phyloP scores from a whole-genome alignment of 64 coral and sea anemone genomes.

The Montipora sp. region DNA sequence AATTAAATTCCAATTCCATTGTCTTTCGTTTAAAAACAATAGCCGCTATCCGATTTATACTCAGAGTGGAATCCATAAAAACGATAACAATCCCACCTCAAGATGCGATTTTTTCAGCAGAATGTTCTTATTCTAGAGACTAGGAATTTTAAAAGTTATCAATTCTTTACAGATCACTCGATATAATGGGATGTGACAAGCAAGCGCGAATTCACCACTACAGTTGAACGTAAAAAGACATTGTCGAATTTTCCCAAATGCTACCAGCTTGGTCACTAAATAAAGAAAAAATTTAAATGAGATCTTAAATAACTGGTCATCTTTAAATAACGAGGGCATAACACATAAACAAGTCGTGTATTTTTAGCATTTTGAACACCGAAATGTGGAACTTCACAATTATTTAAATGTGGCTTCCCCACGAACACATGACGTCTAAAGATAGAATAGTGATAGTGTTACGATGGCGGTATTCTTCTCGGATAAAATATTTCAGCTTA shows the following conservation, averaged over 20 bases:
- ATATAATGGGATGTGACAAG: constrained; percentile 25
- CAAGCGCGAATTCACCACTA: neutral
- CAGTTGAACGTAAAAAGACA: neutral
- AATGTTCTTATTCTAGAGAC: neutral
- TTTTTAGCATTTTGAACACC: neutral
- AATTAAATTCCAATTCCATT: neutral
- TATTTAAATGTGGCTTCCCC: constrained; percentile 1
- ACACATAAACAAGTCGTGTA: constrained; percentile 11
- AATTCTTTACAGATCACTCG: constrained; percentile 1
- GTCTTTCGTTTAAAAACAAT: constrained; percentile 20
- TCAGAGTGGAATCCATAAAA: neutral
- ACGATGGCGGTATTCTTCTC: neutral
- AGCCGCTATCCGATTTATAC: neutral
- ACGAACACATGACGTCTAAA: neutral
- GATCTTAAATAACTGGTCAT: neutral
- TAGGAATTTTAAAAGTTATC: neutral
- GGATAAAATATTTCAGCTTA: neutral
- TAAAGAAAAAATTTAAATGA: neutral
- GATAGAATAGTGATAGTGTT: neutral
- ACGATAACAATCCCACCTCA: neutral
- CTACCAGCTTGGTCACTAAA: neutral
- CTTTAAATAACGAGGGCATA: neutral
- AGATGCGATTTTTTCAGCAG: neutral
- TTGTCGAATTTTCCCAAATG: neutral
- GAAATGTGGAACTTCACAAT: neutral